Evolutionary conservation across 2,113 vertebrate species (phyloP), one percentile per base, ranked within the genome.

Genomic region (Vireo altiloquus): DNA sequence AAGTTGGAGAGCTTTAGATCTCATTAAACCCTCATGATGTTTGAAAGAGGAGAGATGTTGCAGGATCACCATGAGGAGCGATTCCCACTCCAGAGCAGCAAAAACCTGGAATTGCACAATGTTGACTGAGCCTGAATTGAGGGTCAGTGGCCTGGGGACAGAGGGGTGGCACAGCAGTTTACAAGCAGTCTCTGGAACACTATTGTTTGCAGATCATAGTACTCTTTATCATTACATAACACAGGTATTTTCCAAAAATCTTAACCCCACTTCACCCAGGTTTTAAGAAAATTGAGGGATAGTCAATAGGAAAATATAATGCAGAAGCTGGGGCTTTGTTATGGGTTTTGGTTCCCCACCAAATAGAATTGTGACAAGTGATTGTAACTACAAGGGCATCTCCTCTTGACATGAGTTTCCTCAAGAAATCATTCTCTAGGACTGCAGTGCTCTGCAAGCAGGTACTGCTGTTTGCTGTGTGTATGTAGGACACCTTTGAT

Each of bases 301-400:
- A n/a, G 13, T 17, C 40, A 61, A 35, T 23, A 60, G 69, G 47
- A 47, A 65, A 81, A 27, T 30, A 25, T 40, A 31, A 71, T 13
- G 12, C 69, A 18, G 44, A 30, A 92, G 25, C 39, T 40, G 39
- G 39, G 39, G 39, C 39, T 40, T 40, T 40, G 39, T 10, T 33
- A 3, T 7, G 13, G 31, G 19, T 13, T 35, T 76, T 75, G n/a
- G 15, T 15, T 11, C 7, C 24, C 33, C 59, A 35, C 2, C 22
- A 61, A 56, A 77, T 15, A 60, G 40, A 81, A 18, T 8, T n/a
- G 8, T 50, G 47, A n/a, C 22, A 40, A 35, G 30, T 17, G 15
- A 64, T 12, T 2, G 0, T 46, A 52, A 40, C 16, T 33, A 23
- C 1, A 4, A 57, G 4, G 37, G 2, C 8, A 28, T 74, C 65